These are phyloP conservation scores for Ceraclea dissimilis DNA, from an alignment of 2,888 invertebrate species.

Conservation along the genomic window DNA sequence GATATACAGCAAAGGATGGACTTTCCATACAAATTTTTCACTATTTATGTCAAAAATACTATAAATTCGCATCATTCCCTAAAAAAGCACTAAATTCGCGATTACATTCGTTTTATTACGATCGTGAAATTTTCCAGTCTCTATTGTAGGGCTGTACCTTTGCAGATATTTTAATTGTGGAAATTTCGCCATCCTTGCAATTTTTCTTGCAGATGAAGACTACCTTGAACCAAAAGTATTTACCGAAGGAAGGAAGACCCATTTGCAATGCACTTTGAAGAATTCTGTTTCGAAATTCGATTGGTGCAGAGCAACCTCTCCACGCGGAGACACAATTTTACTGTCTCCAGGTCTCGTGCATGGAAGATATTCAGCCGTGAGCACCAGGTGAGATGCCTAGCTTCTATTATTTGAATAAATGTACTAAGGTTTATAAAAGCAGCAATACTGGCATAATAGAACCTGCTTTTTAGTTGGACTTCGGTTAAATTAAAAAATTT, in stretches of 20 bases:
- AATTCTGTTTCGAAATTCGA: slow-evolving; percentile 4
- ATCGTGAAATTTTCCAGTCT: too few relatives aligned
- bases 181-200: too few relatives aligned
- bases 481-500: too few relatives aligned
- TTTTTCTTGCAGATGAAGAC: slow-evolving; percentile 6
- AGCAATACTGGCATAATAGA: not conserved
- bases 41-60: too few relatives aligned
- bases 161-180: too few relatives aligned
- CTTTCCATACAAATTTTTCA: too few relatives aligned
- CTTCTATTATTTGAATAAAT: not conserved
- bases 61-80: too few relatives aligned
- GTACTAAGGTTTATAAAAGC: not conserved
- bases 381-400: slow-evolving; percentile 14
- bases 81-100: too few relatives aligned
- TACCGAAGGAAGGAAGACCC: not conserved
- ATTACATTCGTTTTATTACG: too few relatives aligned
- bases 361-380: slow-evolving; percentile 19
- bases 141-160: too few relatives aligned
- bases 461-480: too few relatives aligned
- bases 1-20: too few relatives aligned
- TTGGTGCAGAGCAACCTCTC: slow-evolving; percentile 22
- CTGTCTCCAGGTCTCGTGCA: slow-evolving; percentile 13
- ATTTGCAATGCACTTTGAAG: slow-evolving; percentile 12
- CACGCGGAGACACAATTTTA: slow-evolving; percentile 11
- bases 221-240: slow-evolving; percentile 2